Base-by-base conservation (phyloP, 2,113 vertebrate species). In the Hirundichthys speculiger region DNA sequence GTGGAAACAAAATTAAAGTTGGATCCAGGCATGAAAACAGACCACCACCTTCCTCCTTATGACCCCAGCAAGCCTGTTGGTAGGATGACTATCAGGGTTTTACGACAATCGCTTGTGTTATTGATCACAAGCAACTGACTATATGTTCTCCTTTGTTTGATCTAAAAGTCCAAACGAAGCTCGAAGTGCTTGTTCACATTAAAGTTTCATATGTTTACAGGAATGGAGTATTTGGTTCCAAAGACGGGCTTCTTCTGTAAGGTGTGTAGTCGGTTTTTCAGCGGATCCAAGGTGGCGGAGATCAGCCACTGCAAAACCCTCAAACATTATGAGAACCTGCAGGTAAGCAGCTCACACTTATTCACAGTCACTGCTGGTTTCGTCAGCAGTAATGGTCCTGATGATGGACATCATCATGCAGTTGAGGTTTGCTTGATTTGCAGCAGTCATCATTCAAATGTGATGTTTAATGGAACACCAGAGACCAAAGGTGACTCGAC, bases 231-330 rank as follows among this genome's bases (percentile, higher is more conserved):
- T 55, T 61, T 91, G 56, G 55, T 86, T 20, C 90, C 88, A 1
- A 91, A 90, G 65, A 87, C 85, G 0, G 90, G 90, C 1, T 91
- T 91, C 80, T 90, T 90, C 74, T 91, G 90, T 64, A 90, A 89
- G 64, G 77, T 64, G 42, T 91, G 90, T 48, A 80, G 83, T 49
- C 69, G 86, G 2, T 91, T 91, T 64, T 91, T 88, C 56, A 85
- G 47, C 0, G 90, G 88, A 49, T 24, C 22, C 48, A 76, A 76
- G 46, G 69, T 86, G 24, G 78, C 79, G 0, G 79, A 90, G 51
- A 79, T 83, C 38, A 78, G 14, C 64, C 90, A 91, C 86, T 89
- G 89, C 70, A 89, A 73, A 56, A 87, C 79, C 19, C 20, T 75
- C 13, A 90, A 88, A 42, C 90, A 91, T 66, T 90, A 90, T 4